Evolutionary conservation across 2,113 vertebrate species (phyloP).

Genomic region (Silurus meridionalis): DNA sequence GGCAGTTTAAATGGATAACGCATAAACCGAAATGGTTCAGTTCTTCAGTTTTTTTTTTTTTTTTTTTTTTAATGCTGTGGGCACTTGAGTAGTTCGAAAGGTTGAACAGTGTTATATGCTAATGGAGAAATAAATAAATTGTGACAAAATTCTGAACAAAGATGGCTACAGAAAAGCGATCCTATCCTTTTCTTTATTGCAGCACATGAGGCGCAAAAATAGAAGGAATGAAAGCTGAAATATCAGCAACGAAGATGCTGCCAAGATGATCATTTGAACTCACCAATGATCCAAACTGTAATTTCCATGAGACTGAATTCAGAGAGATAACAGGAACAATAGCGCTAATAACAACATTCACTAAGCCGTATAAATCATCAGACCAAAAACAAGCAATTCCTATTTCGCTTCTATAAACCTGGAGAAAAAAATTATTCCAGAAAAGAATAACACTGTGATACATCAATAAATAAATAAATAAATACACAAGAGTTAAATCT

Average conservation of each 20-base stretch:
- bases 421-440: background rate
- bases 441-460: constrained; percentile 18
- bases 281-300: constrained; percentile 28
- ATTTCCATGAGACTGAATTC: constrained; percentile 34
- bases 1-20: constrained; percentile 30
- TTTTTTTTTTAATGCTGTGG: constrained; percentile 16
- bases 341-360: constrained; percentile 27
- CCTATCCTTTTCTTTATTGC: background rate
- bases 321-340: constrained; percentile 28
- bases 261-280: constrained; percentile 27
- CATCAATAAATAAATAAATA: constrained; percentile 6
- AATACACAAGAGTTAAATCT: constrained; percentile 2
- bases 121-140: constrained; percentile 16
- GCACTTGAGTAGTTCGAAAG: constrained; percentile 12
- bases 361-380: constrained; percentile 25
- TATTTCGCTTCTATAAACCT: constrained; percentile 8
- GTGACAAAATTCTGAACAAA: background rate
- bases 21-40: constrained; percentile 11
- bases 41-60: constrained; percentile 15
- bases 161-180: background rate
- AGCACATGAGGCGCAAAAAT: background rate
- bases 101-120: constrained; percentile 25
- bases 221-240: constrained; percentile 19
- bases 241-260: constrained; percentile 26
- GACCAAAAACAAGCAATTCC: constrained; percentile 17